A percentile compares a stretch with the other conserved stretches of the same genome.
Conservation (phyloP, 2,797 vertebrate genomes). For the Micrastur ruficollis region DNA sequence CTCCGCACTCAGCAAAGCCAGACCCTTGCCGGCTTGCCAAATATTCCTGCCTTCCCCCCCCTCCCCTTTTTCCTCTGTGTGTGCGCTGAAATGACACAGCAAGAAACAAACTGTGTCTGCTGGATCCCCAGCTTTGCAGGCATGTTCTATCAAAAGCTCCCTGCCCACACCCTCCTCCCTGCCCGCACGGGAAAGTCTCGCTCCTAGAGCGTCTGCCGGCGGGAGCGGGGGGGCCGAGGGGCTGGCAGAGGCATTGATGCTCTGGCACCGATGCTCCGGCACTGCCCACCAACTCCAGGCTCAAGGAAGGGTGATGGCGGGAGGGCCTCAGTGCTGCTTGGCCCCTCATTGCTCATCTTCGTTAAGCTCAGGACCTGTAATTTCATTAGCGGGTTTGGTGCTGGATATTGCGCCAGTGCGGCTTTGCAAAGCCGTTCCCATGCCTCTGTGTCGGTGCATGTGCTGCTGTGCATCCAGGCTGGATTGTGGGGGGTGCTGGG, state of each 20-base stretch:
- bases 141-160: neutral
- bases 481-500: neutral
- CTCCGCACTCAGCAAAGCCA: neutral
- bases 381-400: neutral
- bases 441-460: fast-evolving
- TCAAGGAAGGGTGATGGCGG: neutral
- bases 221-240: neutral
- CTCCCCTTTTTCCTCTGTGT: neutral
- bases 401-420: neutral
- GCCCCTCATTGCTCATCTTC: neutral
- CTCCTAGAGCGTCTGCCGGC: conserved; percentile 30
- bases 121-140: conserved; percentile 35
- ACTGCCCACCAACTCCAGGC: neutral
- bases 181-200: conserved; percentile 11
- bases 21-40: conserved; percentile 28
- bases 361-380: neutral
- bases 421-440: neutral
- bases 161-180: conserved; percentile 33
- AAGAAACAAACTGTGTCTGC: conserved; percentile 53
- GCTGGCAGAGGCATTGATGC: fast-evolving
- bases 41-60: neutral
- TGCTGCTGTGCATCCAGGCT: neutral
- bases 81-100: conserved; percentile 53
- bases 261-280: neutral
- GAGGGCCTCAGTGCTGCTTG: neutral